A percentile compares a stretch with the other conserved stretches of the same genome.
Evolutionary conservation across 2,888 invertebrate genomes (phyloP).

Genomic region (Colletes collaris): DNA sequence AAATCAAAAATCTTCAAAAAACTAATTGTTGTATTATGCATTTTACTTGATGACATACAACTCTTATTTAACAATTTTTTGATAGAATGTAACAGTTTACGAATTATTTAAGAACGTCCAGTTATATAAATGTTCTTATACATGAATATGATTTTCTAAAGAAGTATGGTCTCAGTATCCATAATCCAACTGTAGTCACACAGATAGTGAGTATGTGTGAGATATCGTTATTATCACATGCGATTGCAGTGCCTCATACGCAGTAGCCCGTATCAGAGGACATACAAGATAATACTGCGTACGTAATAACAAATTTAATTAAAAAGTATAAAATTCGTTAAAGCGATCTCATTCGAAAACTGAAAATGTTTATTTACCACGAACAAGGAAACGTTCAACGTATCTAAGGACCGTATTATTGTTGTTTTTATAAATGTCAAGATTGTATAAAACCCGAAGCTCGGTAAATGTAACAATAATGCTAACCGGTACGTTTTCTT

Average conservation of each 20-base stretch:
- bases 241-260: background rate
- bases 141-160: background rate
- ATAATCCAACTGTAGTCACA: slow-evolving; percentile 3
- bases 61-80: background rate
- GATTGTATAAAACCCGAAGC: background rate
- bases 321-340: background rate
- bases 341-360: background rate
- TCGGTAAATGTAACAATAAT: slow-evolving; percentile 4
- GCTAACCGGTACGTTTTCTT: slow-evolving; percentile 82
- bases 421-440: background rate
- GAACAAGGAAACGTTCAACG: background rate
- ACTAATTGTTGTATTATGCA: background rate
- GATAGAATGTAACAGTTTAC: too few species aligned
- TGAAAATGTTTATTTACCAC: slow-evolving; percentile 22
- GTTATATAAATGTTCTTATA: too few species aligned
- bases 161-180: background rate
- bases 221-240: slow-evolving; percentile 11
- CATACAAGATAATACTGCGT: background rate
- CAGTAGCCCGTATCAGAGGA: background rate
- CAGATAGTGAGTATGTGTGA: background rate
- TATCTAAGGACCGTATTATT: background rate
- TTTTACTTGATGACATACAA: background rate
- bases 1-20: background rate
- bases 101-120: too few species aligned
- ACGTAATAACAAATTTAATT: background rate